phyloP scores from a whole-genome alignment of 1,140 invertebrate genomes.

The Atopsyche davidsoni region DNA sequence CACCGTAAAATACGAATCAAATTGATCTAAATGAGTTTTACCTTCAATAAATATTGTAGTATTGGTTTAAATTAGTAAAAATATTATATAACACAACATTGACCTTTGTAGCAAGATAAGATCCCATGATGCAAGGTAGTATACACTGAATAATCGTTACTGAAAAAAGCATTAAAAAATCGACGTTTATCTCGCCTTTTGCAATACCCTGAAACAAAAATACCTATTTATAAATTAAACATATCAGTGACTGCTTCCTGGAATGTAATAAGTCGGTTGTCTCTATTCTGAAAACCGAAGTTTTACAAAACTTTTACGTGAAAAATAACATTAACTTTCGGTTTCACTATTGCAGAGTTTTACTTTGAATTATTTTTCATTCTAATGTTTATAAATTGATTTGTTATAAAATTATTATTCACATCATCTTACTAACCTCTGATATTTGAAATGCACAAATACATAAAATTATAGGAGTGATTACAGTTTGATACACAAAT shows the following conservation, averaged over 20 bases:
- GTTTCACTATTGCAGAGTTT: too few species aligned
- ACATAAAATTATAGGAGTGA: slow-evolving; percentile 11
- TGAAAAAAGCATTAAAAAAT: slow-evolving; percentile 10
- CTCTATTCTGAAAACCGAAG: too few species aligned
- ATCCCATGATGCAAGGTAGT: slow-evolving; percentile 14
- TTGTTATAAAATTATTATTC: not conserved
- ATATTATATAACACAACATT: not conserved
- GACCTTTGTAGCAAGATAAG: slow-evolving; percentile 15
- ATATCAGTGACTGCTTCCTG: too few species aligned
- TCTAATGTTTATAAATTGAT: not conserved
- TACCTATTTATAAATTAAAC: too few species aligned
- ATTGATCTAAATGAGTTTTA: too few species aligned
- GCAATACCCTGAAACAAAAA: slow-evolving; percentile 13
- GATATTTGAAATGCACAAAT: slow-evolving; percentile 17
- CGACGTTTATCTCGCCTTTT: slow-evolving; percentile 8
- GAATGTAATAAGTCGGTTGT: too few species aligned
- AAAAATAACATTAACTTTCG: not conserved
- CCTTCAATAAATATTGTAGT: too few species aligned
- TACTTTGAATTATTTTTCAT: too few species aligned
- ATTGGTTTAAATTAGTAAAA: too few species aligned
- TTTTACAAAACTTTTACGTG: too few species aligned
- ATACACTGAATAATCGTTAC: slow-evolving; percentile 3
- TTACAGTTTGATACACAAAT: slow-evolving; percentile 8
- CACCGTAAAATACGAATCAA: too few species aligned
- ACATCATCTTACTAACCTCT: not conserved